Base-by-base conservation (phyloP, 2,888 invertebrate genomes). In the Noctua comes region DNA sequence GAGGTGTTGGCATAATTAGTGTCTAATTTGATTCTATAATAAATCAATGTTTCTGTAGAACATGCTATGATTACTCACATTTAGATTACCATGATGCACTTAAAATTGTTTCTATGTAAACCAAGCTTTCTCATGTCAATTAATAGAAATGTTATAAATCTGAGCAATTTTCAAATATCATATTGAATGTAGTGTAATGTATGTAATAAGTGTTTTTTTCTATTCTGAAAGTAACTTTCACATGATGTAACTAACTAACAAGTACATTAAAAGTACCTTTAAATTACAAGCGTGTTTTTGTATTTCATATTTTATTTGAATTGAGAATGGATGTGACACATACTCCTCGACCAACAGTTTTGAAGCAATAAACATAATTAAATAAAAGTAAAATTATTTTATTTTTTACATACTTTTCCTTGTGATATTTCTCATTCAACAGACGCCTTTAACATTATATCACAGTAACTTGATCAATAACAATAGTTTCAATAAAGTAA, bases 401-500 rank as follows among this genome's bases (percentile, higher is more conserved):
- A 43, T 27, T 77, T 73, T 46, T 72, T 31, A 59, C 65, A 57
- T 62, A 51, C 24, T 65, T 31, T 24, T 64, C 10, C 57, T 79
- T 65, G 48, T 51, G 48, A 69, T 79, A 65, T 24, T 74, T 40
- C 16, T 7, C 48, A n/a, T 51, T 75, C 8, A 66, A 74, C 27
- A 71, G 31, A 59, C 36, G 43, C 64, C 36, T 75, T 68, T 5
- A 62, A 73, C 7, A 69, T 77, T 73, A 78, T 88, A 88, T 88
- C 86, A 88, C 87, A 87, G 87, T 78, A 76, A 71, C 71, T 74
- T 76, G 64, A 73, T 71, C 71, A 64, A 71, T 78, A 65, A 65
- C 10, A 64, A 71, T 31, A 21, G 54, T 46, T 75, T 74, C 27
- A 13, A 31, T 31, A 57, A 6, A n/a, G 5, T 64, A 40, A 5